Base-by-base conservation (phyloP, 2,888 invertebrate genomes). In the Dicycla oo region DNA sequence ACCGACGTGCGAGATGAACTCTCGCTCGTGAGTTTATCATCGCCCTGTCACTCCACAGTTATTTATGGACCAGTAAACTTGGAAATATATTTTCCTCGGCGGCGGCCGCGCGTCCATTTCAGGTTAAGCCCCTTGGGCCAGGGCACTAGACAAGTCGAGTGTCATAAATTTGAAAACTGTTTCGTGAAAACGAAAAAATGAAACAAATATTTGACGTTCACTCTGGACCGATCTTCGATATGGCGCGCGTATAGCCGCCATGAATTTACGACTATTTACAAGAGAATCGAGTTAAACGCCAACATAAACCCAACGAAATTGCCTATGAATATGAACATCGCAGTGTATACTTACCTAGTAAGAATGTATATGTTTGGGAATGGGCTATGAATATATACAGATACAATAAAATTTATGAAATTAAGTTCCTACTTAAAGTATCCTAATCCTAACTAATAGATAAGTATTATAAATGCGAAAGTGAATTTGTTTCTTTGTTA, bases 1-100 rank as follows among this genome's bases (percentile, higher is more conserved):
- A 93, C 91, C 91, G 93, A 93, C 88, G 91, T 88, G n/a, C n/a
- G 93, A 93, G 94, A 94, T 94, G 94, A 94, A 94, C 94, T 94
- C 93, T 89, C 91, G 92, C 90, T 88, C 87, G 89, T 87, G 92
- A 94, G 94, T 95, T 95, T 95, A 95, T 96, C 95, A 95, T 95
- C 95, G 92, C 91, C 88, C 94, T 94, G 95, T 95, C 95, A 96
- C 95, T 95, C 94, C 91, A 90, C 92, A 85, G 94, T 95, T 95
- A 96, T 96, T 96, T 96, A 95, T 95, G 94, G 92, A 91, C 93
- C 94, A 95, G 95, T 95, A 94, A 95, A 95, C 95, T 95, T 94
- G 94, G 92, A 96, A 95, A 96, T 95, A 95, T 95, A 95, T 95
- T 94, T 95, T 95, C 93, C 93, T 92, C 94, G 90, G 90, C 91